Evolutionary conservation across 2,113 vertebrate species (phyloP).

Genomic region (Gorsachius goisagi): DNA sequence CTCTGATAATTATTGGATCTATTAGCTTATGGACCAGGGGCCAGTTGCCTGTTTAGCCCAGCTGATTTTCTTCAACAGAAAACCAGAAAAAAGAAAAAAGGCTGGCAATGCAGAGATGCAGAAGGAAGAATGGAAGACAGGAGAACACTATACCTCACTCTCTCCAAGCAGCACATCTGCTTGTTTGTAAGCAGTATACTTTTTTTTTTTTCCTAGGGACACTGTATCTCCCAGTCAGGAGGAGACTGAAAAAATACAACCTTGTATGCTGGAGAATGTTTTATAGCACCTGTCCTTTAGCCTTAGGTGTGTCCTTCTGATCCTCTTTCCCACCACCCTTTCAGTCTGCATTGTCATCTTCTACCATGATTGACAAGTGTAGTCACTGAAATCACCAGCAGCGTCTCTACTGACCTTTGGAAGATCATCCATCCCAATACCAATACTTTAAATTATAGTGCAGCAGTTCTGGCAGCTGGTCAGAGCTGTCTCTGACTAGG

Average conservation of each 20-base stretch:
- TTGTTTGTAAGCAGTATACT: neutral
- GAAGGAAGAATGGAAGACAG: neutral
- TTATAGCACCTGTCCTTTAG: neutral
- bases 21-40: neutral
- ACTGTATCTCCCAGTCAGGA: neutral
- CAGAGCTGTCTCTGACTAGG: neutral
- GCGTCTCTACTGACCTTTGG: neutral
- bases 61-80: neutral
- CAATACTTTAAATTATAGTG: constrained; percentile 15
- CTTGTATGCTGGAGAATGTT: neutral
- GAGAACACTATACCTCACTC: neutral
- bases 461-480: constrained; percentile 19
- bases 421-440: neutral
- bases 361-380: neutral
- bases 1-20: neutral
- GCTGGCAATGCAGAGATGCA: neutral
- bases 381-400: neutral
- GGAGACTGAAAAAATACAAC: neutral
- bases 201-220: neutral
- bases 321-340: neutral
- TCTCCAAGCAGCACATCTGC: neutral
- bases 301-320: neutral
- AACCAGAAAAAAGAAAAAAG: neutral
- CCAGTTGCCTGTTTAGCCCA: neutral
- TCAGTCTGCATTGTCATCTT: neutral